Evolutionary conservation across 2,797 vertebrate species (phyloP), one percentile per base, ranked within the genome.

Genomic region (Spinus olivaceus): DNA sequence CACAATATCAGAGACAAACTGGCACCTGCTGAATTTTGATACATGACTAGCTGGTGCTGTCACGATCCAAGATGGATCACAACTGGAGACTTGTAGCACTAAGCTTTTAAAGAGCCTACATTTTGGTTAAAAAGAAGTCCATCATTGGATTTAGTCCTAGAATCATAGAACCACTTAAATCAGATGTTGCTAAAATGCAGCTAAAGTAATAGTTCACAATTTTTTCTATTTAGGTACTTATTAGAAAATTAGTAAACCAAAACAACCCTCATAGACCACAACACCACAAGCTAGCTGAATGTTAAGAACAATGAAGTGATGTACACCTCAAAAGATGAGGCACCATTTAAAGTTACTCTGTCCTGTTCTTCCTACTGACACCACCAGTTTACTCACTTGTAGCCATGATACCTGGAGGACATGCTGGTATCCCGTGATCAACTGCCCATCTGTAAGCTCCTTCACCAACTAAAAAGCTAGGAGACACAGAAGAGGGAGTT

Each of bases 361-460:
- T 42, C 94, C 95, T 96, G 90, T 96, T 96, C 95, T 95, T 94
- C 93, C 96, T 97, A 94, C 91, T 97, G 51, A 96, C 74, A 95
- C 90, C 83, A 96, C 92, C 92, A 94, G 85, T 97, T 96, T 98
- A 98, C 99, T 99, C 97, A 99, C 99, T 99, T 96, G 99, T 99
- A 93, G 99, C 98, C 99, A 99, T 99, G 98, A 99, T 98, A 94
- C 99, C 99, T 94, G 99, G 98, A 95, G 98, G 98, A 94, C 99
- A 99, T 64, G 98, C 98, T 74, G 99, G 98, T 98, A 99, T 99
- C 91, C 99, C 99, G 96, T 99, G 99, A 97, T 98, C 98, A 94
- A 99, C 97, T 78, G 99, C 99, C 99, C 99, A 99, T 92, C 99
- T 99, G 93, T 98, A 99, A 94, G 99, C 99, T 97, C 99, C 99